A percentile compares a stretch with the other conserved stretches of the same genome.
Evolutionary conservation across 2,113 vertebrate genomes (phyloP).

Genomic region (Camelus dromedarius): DNA sequence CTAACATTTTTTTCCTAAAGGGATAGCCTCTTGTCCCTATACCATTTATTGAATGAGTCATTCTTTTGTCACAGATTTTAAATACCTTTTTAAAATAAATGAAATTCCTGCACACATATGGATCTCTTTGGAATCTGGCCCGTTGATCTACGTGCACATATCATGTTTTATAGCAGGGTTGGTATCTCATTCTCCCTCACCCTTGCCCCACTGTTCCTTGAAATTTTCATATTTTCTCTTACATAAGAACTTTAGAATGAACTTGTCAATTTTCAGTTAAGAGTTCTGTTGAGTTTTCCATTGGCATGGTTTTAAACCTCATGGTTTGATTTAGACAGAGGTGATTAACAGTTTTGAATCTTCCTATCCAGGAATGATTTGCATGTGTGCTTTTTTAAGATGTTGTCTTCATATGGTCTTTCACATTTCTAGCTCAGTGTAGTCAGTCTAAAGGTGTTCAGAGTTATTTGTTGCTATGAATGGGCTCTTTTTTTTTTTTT

Average conservation of each 20-base stretch:
- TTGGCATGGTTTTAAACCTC: neutral
- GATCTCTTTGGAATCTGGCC: neutral
- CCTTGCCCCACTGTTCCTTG: neutral
- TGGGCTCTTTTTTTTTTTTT: neutral
- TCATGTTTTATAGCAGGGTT: neutral
- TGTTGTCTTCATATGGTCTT: neutral
- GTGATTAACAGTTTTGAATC: neutral
- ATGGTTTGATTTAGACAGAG: neutral
- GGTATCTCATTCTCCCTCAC: neutral
- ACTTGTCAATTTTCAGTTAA: neutral
- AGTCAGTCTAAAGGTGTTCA: neutral
- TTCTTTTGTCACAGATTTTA: neutral
- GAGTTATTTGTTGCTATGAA: neutral
- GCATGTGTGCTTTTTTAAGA: neutral
- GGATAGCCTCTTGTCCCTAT: neutral
- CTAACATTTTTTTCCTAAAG: neutral
- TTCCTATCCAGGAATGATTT: neutral
- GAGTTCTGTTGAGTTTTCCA: neutral
- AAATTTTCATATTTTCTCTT: neutral
- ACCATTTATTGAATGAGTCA: neutral
- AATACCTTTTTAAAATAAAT: neutral
- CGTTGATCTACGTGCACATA: rapidly evolving
- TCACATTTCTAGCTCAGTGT: neutral
- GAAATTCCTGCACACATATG: neutral
- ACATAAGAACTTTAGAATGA: neutral